A percentile compares a stretch with the other conserved stretches of the same genome.
phyloP scores from a whole-genome alignment of 2,113 vertebrate species.

The Dryoscopus gambensis region DNA sequence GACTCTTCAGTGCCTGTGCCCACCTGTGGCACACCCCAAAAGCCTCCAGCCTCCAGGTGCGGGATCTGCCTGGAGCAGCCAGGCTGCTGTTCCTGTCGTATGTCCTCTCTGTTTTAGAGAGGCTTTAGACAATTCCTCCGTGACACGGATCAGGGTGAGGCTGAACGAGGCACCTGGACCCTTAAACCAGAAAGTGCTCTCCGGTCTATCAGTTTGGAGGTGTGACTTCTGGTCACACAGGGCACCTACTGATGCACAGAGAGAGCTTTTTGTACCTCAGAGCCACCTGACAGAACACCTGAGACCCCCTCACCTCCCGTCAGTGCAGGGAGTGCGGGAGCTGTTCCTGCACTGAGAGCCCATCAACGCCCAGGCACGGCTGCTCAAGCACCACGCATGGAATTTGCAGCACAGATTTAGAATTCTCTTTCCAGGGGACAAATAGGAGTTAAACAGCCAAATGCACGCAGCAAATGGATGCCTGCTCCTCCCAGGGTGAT shows the following conservation, averaged over 20 bases:
- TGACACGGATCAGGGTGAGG: not conserved
- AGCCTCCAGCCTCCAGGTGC: not conserved
- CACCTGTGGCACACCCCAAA: not conserved
- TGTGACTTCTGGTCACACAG: not conserved
- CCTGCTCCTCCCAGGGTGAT: conserved; percentile 17
- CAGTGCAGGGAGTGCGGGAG: not conserved
- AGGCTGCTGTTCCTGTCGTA: not conserved
- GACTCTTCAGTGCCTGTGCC: not conserved
- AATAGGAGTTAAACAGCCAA: conserved; percentile 13
- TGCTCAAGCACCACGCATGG: not conserved
- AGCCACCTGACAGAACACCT: not conserved
- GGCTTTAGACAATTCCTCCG: not conserved
- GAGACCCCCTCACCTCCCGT: not conserved
- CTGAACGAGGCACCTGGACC: not conserved
- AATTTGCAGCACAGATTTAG: conserved; percentile 10
- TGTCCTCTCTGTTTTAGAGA: too few relatives aligned
- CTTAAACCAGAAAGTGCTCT: not conserved
- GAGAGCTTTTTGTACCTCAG: not conserved
- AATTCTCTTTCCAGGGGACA: conserved; percentile 38
- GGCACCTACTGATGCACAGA: not conserved
- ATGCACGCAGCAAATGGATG: conserved; percentile 35
- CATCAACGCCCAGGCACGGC: not conserved
- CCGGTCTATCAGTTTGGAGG: not conserved
- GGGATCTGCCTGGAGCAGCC: not conserved
- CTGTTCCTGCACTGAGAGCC: not conserved